Evolutionary conservation across 2,113 vertebrate species (phyloP).

Genomic region (Apodemus speciosus): DNA sequence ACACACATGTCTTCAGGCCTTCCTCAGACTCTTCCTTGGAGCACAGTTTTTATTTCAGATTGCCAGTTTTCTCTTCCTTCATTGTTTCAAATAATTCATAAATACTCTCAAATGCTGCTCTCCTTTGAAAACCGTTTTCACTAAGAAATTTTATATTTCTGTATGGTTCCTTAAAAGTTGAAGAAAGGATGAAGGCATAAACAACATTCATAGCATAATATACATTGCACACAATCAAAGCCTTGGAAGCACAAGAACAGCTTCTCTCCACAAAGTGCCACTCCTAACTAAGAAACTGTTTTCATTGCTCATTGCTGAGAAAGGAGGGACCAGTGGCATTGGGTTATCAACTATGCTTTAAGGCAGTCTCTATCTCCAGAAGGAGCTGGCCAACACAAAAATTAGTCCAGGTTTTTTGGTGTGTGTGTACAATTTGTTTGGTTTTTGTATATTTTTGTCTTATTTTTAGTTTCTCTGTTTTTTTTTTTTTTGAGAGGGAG

Average conservation of each 20-base stretch:
- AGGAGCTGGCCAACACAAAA: too few species aligned
- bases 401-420: too few species aligned
- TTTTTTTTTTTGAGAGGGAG: too few species aligned
- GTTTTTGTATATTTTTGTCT: too few species aligned
- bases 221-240: background rate
- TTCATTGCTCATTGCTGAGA: background rate
- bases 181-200: background rate
- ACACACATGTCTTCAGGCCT: background rate
- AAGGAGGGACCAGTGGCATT: background rate
- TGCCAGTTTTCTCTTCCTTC: constrained; percentile 24
- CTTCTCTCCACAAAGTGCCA: background rate
- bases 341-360: background rate
- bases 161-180: background rate
- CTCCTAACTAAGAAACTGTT: background rate
- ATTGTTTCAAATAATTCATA: constrained; percentile 32
- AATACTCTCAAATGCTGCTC: background rate
- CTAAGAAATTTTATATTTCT: constrained; percentile 50
- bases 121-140: constrained; percentile 35
- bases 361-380: too few species aligned
- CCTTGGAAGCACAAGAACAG: background rate
- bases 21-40: constrained; percentile 45
- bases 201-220: background rate
- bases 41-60: background rate
- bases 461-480: background rate
- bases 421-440: too few species aligned